Base-by-base conservation (phyloP, 1,140 invertebrate species). In the Euura lappo region DNA sequence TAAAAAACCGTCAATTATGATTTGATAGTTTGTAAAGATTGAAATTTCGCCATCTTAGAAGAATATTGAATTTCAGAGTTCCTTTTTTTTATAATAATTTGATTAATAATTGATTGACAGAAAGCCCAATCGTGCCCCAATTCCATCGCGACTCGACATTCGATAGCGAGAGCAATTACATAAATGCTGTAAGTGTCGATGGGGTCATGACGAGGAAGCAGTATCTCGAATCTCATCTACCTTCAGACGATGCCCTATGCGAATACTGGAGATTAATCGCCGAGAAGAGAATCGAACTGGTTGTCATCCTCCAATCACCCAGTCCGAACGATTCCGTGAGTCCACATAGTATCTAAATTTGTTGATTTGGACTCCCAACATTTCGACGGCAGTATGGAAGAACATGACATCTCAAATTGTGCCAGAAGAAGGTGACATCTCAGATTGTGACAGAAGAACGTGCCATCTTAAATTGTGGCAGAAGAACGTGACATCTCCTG, bases 181-280 rank as follows among this genome's bases (percentile, higher is more conserved):
- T 83, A 10, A 76, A 77, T 6, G 83, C 76, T 2, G 72, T 79
- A 68, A 78, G 74, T 7, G 78, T 83, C 1, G 77, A 79, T 8
- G 76, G 79, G 45, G 72, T 82, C 28, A 78, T 69, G 65, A 91
- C 92, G 65, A 92, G 92, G 75, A 93, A 93, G 78, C 91, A 92
- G 45, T 97, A 96, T 82, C 93, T 97, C 65, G 95, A 94, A 2
- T 95, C 95, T 0, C 95, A 97, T 86, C 93, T 95, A 2, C 97
- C 97, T 43, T 86, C 98, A 78, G 93, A 95, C 71, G 93, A 93
- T 80, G 98, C 97, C 69, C 93, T 94, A 83, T 90, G 90, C 64
- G 96, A 98, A 88, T 98, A 98, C 87, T 98, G 97, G 97, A 92
- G 94, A 80, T 97, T 98, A 96, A 83, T 94, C 28, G 90, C 91